Percentiles rank a stretch among this genome's conserved stretches.
Evolutionary conservation across 2,888 invertebrate genomes (phyloP).

Genomic region (Hydroisotoma schaefferi): DNA sequence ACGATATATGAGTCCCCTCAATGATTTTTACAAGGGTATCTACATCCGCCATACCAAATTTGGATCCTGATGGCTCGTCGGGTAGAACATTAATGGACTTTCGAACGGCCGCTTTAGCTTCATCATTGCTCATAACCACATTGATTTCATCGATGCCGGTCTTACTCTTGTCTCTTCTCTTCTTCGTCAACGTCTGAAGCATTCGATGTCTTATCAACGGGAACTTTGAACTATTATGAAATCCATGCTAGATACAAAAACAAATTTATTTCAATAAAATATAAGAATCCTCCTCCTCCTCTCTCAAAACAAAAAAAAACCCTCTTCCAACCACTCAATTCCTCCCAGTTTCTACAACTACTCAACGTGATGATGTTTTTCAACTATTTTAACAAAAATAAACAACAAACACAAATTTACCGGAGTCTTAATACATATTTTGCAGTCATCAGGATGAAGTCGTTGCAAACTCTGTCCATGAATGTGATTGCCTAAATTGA

Average conservation of each 20-base stretch:
- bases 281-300: no score
- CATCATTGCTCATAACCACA: neutral
- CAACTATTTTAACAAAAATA: no score
- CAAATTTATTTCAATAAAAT: constrained; percentile 7
- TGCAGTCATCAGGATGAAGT: no score
- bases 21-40: constrained; percentile 41
- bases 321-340: no score
- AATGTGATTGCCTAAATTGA: constrained; percentile 63
- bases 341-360: no score
- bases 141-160: neutral
- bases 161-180: constrained; percentile 7
- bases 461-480: no score
- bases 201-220: constrained; percentile 13
- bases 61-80: neutral
- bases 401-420: no score
- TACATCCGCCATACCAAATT: constrained; percentile 22
- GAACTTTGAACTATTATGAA: constrained; percentile 12
- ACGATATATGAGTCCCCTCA: constrained; percentile 33
- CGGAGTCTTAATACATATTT: no score
- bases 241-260: neutral
- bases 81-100: neutral
- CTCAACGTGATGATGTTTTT: no score
- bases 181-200: constrained; percentile 10
- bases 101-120: neutral
- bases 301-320: no score